Conservation (phyloP, 2,113 vertebrate genomes). For the Lichenostomus cassidix region DNA sequence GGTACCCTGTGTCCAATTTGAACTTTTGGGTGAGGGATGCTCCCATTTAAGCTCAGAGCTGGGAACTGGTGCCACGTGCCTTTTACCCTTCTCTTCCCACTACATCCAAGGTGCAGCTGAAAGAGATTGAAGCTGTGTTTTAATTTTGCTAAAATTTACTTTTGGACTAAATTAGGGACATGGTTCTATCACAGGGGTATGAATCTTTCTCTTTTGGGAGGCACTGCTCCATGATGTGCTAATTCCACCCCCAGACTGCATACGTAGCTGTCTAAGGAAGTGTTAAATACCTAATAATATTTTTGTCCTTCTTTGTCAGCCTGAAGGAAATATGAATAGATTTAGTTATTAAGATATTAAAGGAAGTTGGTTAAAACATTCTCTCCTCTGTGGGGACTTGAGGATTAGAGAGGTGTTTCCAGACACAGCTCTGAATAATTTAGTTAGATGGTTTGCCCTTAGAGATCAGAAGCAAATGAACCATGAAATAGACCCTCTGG, state of each 20-base stretch:
- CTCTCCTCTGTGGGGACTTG: constrained; percentile 48
- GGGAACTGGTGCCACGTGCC: fast-evolving
- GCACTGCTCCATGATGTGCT: background rate
- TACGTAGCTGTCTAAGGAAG: constrained; percentile 22
- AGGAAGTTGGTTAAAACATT: constrained; percentile 43
- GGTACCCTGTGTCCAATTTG: fast-evolving
- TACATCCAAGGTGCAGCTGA: background rate
- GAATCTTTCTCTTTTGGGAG: background rate
- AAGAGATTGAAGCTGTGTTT: background rate
- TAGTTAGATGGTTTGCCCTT: constrained; percentile 64
- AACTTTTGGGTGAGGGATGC: background rate
- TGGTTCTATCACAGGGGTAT: background rate
- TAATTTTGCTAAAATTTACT: background rate
- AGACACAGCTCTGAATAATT: constrained; percentile 65
- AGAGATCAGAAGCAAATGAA: constrained; percentile 67
- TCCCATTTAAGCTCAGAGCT: background rate
- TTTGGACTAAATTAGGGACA: background rate
- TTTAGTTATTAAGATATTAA: constrained; percentile 66
- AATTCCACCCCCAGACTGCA: background rate
- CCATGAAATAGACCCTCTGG: constrained; percentile 66
- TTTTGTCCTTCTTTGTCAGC: constrained; percentile 13
- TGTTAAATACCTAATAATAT: constrained; percentile 8
- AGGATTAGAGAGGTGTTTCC: constrained; percentile 60
- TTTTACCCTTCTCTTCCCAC: background rate
- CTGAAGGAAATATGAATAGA: constrained; percentile 50